Base-by-base conservation (phyloP, 1,140 invertebrate genomes). In the Hydropsyche tenuis region DNA sequence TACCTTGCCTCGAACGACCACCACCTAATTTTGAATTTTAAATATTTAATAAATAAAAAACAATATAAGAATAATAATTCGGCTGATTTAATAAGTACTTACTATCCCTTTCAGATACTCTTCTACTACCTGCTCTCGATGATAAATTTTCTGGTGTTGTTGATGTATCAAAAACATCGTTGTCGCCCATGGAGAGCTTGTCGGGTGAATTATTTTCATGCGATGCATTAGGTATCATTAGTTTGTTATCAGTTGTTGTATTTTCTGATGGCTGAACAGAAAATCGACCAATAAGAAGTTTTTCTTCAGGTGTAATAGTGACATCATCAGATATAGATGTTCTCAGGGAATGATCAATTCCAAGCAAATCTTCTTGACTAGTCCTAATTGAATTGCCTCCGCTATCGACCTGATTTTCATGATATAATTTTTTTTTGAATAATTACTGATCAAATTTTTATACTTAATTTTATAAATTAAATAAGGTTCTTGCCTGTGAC, bases 101-200 rank as follows among this genome's bases (percentile, higher is more conserved):
- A 77, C 75, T 64, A 51, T 77, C 76, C 73, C 48, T 77, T 71
- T 77, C 76, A 4, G 76, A 77, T 4, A 77, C 76, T 66, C 76
- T 73, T 42, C 76, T 65, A 45, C 76, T 77, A 7, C 73, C 76
- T 9, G 73, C 48, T 43, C 73, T 75, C 14, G 73, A 75, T 43
- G 73, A 43, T 4, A 71, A 1, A 18, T 25, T 18, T 22, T 75
- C 62, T 12, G 43, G 63, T 0, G 63, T 5, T 3, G 37, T 22
- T n/a, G 45, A 46, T 9, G 73, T 53, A 45, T 73, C 75, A 71
- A 77, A 77, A 11, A 77, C 76, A 68, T 77, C 76, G 42, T 77
- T 74, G 46, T 73, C 71, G 9, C 68, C 76, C 0, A 69, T 56
- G 1, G 53, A 63, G 1, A 72, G 5, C 48, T 68, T 73, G 6